Base-by-base conservation (phyloP, 2,797 vertebrate species). In the Chaenodraco wilsoni region DNA sequence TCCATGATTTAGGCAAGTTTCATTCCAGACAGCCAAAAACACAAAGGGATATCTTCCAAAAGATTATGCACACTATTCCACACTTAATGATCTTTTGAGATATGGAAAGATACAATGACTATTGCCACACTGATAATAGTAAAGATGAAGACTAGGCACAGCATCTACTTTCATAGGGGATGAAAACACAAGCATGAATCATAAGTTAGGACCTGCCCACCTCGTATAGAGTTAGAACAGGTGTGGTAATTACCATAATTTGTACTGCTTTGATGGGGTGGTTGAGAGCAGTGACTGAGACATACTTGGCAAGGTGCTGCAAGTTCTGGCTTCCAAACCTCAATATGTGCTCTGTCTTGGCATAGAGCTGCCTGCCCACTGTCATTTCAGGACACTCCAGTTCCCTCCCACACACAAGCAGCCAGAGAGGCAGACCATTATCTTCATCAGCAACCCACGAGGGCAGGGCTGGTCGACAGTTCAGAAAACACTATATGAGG, bases 331-430 rank as follows among this genome's bases (percentile, higher is more conserved):
- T 71, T 75, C 64, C 44, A 76, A 69, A 66, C 65, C 19, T 73
- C 37, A 81, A 45, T 66, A 71, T 72, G 50, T 65, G 57, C 64
- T 77, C 15, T 43, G 50, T 66, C 40, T 65, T 83, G 73, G 55
- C 74, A 77, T 3, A 65, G 57, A 61, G 19, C n/a, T 5, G 12
- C 14, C 61, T 44, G 4, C 66, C 12, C 51, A 61, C 43, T 63
- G 23, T 63, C 21, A 72, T 69, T 69, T 64, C 1, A 73, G 17
- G 37, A 37, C 3, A 27, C 52, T 83, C 45, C 23, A 40, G 7
- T 16, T 74, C 1, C 45, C 59, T 66, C 62, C 55, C 44, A 82
- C 76, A 66, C 61, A 55, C 45, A 58, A 52, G 17, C 23, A 61
- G 60, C 19, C 37, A 69, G 41, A 59, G n/a, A 66, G 48, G 14